Conservation (phyloP, 2,797 vertebrate genomes). For the Hybognathus amarus region DNA sequence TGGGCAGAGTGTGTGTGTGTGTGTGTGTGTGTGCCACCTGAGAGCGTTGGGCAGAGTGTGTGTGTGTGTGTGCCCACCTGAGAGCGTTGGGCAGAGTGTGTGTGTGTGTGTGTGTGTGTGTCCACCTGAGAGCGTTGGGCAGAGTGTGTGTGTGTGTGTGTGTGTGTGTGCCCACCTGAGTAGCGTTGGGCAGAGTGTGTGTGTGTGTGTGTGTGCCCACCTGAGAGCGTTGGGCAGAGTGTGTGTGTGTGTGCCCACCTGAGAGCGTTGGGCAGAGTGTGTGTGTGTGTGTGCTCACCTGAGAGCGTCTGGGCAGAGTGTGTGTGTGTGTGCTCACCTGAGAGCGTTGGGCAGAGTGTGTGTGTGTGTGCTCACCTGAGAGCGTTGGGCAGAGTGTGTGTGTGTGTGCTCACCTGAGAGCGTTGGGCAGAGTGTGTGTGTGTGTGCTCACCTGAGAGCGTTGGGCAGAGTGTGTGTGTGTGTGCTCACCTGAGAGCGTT, state of each 20-base stretch:
- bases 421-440: slow-evolving; percentile 74
- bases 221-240: slow-evolving; percentile 75
- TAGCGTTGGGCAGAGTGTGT: slow-evolving; percentile 77
- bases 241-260: slow-evolving; percentile 68
- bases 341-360: slow-evolving; percentile 75
- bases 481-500: no score
- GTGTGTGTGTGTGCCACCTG: slow-evolving; percentile 65
- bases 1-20: slow-evolving; percentile 82
- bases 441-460: slow-evolving; percentile 66
- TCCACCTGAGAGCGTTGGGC: slow-evolving; percentile 73
- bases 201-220: slow-evolving; percentile 59
- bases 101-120: no score
- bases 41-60: slow-evolving; percentile 76
- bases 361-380: slow-evolving; percentile 64
- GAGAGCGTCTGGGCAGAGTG: slow-evolving; percentile 74
- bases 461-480: slow-evolving; percentile 74
- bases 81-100: slow-evolving; percentile 76
- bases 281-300: slow-evolving; percentile 64
- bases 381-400: slow-evolving; percentile 75
- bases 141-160: no score
- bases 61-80: slow-evolving; percentile 64
- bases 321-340: slow-evolving; percentile 67
- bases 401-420: slow-evolving; percentile 65
- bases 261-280: slow-evolving; percentile 75
- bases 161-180: slow-evolving; percentile 64